A percentile compares a stretch with the other conserved stretches of the same genome.
Conservation (phyloP, 2,113 vertebrate species). For the Albula goreensis region DNA sequence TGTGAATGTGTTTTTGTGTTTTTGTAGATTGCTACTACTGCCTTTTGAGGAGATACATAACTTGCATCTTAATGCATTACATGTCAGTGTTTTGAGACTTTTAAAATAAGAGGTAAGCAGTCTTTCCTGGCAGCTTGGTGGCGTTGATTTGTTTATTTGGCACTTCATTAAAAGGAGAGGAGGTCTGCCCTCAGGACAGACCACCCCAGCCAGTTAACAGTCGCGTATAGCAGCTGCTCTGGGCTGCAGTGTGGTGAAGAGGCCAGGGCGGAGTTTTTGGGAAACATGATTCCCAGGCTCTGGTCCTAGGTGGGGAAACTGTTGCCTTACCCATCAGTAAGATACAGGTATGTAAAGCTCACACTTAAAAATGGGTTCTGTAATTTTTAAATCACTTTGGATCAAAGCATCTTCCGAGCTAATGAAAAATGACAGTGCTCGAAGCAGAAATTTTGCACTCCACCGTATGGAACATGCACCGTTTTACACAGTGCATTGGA, state of each 20-base stretch:
- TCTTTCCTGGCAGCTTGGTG: conserved; percentile 70
- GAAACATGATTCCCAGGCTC: neutral
- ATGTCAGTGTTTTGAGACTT: conserved; percentile 67
- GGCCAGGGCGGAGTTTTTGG: conserved; percentile 13
- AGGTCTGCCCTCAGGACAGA: conserved; percentile 60
- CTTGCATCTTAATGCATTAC: conserved; percentile 58
- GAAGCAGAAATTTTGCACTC: conserved; percentile 45
- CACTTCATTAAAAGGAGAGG: conserved; percentile 77
- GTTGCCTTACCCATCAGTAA: conserved; percentile 59
- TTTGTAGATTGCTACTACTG: conserved; percentile 36
- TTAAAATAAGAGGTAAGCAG: conserved; percentile 70
- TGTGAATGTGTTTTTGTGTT: neutral
- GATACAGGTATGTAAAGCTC: conserved; percentile 6
- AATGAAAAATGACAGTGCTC: conserved; percentile 54
- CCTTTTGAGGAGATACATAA: conserved; percentile 48
- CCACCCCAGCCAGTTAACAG: conserved; percentile 74
- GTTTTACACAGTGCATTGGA: conserved; percentile 25
- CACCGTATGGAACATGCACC: conserved; percentile 36
- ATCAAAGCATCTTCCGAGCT: conserved; percentile 55
- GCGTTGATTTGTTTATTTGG: conserved; percentile 71
- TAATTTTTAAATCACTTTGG: conserved; percentile 61
- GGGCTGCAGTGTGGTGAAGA: conserved; percentile 53
- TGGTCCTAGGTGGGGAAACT: conserved; percentile 52
- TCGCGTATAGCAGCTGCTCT: conserved; percentile 68
- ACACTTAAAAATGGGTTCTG: conserved; percentile 47